A percentile compares a stretch with the other conserved stretches of the same genome.
Evolutionary conservation across 2,113 vertebrate genomes (phyloP).

Genomic region (Cnemophilus loriae): DNA sequence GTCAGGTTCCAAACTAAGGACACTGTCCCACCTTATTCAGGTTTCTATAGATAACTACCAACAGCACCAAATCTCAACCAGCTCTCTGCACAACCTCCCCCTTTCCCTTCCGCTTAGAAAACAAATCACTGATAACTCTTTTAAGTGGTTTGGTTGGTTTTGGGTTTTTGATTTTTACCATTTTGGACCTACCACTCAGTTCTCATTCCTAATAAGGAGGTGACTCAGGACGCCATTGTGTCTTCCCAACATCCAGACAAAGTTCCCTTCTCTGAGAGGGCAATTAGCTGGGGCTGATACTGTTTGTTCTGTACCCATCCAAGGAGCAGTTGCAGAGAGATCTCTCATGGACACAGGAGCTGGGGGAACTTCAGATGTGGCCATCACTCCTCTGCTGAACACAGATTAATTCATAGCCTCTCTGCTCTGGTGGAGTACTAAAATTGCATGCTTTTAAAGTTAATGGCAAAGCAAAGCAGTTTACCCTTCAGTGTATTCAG

Average conservation of each 20-base stretch:
- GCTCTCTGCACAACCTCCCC: not conserved
- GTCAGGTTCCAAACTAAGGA: not conserved
- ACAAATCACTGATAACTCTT: not conserved
- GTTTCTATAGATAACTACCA: not conserved
- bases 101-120: not conserved
- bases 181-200: not conserved
- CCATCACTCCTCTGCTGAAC: not conserved
- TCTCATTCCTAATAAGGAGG: not conserved
- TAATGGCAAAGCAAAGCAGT: not conserved
- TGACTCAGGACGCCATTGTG: not conserved
- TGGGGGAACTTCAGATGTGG: not conserved
- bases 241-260: not conserved
- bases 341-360: not conserved
- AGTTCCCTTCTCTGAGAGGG: not conserved
- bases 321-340: not conserved
- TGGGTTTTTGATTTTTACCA: accelerated
- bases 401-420: not conserved
- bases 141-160: not conserved
- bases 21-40: not conserved
- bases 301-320: not conserved
- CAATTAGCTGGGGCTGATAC: not conserved
- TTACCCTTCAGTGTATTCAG: not conserved
- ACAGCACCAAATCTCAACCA: not conserved
- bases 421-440: not conserved
- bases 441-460: conserved; percentile 12